Evolutionary conservation across 2,797 vertebrate species (phyloP).

Genomic region (Peromyscus attwateri): DNA sequence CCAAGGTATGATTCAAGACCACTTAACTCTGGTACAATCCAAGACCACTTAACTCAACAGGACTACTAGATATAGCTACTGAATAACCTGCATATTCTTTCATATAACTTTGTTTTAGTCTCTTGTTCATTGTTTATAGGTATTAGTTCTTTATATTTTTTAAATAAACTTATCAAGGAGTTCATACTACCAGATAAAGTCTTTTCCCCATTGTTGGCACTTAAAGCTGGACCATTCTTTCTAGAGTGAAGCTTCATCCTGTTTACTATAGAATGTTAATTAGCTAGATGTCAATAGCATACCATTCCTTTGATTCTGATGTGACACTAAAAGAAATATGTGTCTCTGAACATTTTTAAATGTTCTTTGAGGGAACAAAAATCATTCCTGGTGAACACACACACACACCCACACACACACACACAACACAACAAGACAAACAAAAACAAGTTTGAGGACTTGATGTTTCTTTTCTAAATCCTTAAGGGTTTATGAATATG

Average conservation of each 20-base stretch:
- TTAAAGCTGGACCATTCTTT: neutral
- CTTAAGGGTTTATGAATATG: constrained; percentile 45
- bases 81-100: neutral
- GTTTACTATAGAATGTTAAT: neutral
- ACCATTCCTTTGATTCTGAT: fast-evolving
- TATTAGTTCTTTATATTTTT: neutral
- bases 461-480: neutral
- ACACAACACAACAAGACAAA: neutral
- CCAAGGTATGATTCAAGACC: neutral
- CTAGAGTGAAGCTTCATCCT: fast-evolving
- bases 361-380: neutral
- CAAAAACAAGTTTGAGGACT: neutral
- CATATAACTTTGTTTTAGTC: neutral
- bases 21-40: fast-evolving
- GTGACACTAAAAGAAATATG: neutral
- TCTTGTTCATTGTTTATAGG: neutral
- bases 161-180: neutral
- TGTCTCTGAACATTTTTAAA: neutral
- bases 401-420: neutral
- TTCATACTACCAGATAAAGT: neutral
- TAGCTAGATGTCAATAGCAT: neutral
- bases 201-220: neutral
- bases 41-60: neutral
- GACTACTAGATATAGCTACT: neutral
- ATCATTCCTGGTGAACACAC: neutral